Base-by-base conservation (phyloP, 2,888 invertebrate genomes). In the Troglohyphantes excavatus region DNA sequence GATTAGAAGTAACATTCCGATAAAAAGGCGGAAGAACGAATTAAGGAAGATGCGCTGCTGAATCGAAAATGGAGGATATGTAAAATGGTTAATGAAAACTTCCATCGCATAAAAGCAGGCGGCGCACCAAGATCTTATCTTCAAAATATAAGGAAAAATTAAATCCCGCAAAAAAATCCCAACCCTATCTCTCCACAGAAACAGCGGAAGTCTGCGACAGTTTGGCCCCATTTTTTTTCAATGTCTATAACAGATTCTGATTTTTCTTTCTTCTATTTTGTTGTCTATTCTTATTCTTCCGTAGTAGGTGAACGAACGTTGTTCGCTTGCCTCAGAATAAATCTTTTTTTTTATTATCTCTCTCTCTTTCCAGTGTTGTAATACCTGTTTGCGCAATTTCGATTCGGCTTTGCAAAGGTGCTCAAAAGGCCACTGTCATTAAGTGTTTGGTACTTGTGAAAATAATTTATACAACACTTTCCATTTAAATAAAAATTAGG, bases 281-380 rank as follows among this genome's bases (percentile, higher is more conserved):
- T 76, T 87, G 61, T 39, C 68, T 70, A 76, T 76, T 70, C 88
- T 82, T 82, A 63, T 83, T 89, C 82, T 89, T 89, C 82, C 82
- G 68, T 39, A 68, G 76, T 89, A 89, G 88, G 88, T 89, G 88
- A 89, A 89, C 75, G 88, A 89, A 89, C 88, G 88, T 72, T 61
- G 23, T 61, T 53, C 9, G n/a, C 29, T 72, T 23, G 46, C 26
- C 27, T 23, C 46, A 46, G 72, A 53, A 46, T 72, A 26, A 27
- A 9, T 46, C 72, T 72, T 72, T 63, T 63, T 63, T 63, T 13
- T 43, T n/a, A n/a, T n/a, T n/a, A n/a, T 39, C 39, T 1, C 3
- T 39, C 39, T 39, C 13, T 39, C 67, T 72, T 43, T 61, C 26
- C 61, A 75, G 53, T 75, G 75, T 59, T 63, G 43, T 65, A 65